phyloP scores from a whole-genome alignment of 2,888 invertebrate species.

The Cylindroiulus punctatus region DNA sequence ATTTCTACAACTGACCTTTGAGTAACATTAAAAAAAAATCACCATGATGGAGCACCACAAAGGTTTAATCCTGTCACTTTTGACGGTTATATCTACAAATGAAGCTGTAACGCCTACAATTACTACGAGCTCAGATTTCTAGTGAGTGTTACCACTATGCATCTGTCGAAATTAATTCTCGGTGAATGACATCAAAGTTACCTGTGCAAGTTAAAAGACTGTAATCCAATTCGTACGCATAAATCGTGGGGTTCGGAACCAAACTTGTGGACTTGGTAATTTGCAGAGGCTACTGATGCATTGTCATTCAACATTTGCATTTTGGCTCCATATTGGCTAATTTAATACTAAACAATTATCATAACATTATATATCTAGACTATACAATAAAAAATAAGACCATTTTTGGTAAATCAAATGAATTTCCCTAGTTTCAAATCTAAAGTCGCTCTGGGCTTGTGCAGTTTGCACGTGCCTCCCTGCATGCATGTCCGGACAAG shows the following conservation, averaged over 20 bases:
- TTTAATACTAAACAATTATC: constrained; percentile 11
- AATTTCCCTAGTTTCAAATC: not conserved
- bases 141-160: no score
- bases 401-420: not conserved
- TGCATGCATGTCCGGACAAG: no score
- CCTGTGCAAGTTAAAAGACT: constrained; percentile 2
- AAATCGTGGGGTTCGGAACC: not conserved
- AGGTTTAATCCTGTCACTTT: no score
- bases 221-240: not conserved
- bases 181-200: no score
- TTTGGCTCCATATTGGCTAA: not conserved
- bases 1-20: not conserved
- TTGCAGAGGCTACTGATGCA: not conserved
- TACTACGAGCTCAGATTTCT: no score
- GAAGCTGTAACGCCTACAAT: no score
- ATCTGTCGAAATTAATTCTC: no score
- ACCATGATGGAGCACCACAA: no score
- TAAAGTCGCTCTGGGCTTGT: not conserved
- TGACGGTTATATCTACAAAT: no score
- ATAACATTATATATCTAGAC: not conserved
- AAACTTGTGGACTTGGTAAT: not conserved
- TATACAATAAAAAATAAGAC: not conserved
- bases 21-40: no score
- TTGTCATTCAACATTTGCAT: constrained; percentile 16
- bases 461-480: not conserved